Evolutionary conservation across 2,113 vertebrate genomes (phyloP), one percentile per base, ranked within the genome.

Genomic region (Oenanthe oenanthe): DNA sequence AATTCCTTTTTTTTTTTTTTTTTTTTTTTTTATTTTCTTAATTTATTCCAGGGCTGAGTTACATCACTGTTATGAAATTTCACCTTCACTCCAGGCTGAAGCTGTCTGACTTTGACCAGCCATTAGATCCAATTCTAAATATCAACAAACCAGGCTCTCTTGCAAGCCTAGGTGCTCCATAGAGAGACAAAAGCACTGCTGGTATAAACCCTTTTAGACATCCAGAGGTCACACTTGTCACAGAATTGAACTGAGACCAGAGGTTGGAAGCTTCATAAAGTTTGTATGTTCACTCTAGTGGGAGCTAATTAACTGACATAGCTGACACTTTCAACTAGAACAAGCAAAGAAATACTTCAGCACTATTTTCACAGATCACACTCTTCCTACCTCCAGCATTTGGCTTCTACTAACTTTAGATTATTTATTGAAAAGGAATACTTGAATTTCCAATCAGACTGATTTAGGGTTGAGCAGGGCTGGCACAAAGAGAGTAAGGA

Each of bases 181-280:
- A 79, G 25, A 87, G 17, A 50, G 25, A 53, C 26, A 78, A 50
- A 75, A 63, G 38, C 43, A 40, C 31, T 61, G 31, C 66, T 79
- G 48, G 3, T 36, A 9, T 6, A 36, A 17, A 17, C 2, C 7
- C 36, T 38, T 29, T 22, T 0, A 2, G 4, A 38, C 20, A 31
- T 54, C 26, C 61, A 68, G 10, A 75, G 53, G 24, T 51, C 70
- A 81, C 32, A 21, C 38, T 54, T 14, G 5, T 14, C 32, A 75
- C 38, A 58, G 51, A 50, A 22, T n/a, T 67, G 31, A 67, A 17
- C 16, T 40, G 40, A 88, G 25, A 48, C 9, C 48, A 29, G 25
- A 77, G 13, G 8, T 0, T 51, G 38, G 76, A 84, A 73, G 15
- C 18, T 53, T 72, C 17, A 19, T 17, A 8, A 77, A 24, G 47